A percentile compares a stretch with the other conserved stretches of the same genome.
phyloP scores from a whole-genome alignment of 37 sponge, comb jelly and placozoan species.

The Chondrosia reniformis region DNA sequence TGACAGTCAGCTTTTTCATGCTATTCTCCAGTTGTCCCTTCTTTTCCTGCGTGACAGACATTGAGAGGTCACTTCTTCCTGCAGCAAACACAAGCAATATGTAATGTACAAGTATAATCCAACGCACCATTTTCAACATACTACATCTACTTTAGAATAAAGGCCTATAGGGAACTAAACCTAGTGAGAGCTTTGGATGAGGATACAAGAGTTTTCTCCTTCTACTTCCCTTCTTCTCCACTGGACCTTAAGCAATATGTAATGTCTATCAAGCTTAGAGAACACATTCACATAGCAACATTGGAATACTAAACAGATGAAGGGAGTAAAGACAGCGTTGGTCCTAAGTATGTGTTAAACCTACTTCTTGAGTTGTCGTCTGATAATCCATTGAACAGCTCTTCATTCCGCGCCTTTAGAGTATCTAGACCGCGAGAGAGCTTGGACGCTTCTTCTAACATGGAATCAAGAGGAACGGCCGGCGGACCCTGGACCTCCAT shows the following conservation, averaged over 20 bases:
- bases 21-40: not conserved
- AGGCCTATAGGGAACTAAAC: too few relatives aligned
- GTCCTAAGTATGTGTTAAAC: not conserved
- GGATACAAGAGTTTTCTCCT: too few relatives aligned
- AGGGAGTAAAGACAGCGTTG: not conserved
- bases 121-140: too few relatives aligned
- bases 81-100: not conserved
- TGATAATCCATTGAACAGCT: constrained; percentile 3
- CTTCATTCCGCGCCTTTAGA: not conserved
- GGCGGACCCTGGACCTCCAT: too few relatives aligned
- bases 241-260: too few relatives aligned
- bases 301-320: not conserved
- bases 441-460: not conserved
- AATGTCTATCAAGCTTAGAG: too few relatives aligned
- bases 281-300: not conserved
- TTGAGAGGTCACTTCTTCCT: not conserved
- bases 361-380: too few relatives aligned
- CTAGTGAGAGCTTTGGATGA: too few relatives aligned
- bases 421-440: constrained; percentile 7
- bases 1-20: not conserved
- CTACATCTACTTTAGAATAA: too few relatives aligned
- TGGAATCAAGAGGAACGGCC: too few relatives aligned
- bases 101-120: not conserved
- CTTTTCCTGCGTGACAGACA: not conserved
- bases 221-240: too few relatives aligned